Evolutionary conservation across 2,113 vertebrate genomes (phyloP), one percentile per base, ranked within the genome.

Genomic region (Sinocyclocheilus grahami): DNA sequence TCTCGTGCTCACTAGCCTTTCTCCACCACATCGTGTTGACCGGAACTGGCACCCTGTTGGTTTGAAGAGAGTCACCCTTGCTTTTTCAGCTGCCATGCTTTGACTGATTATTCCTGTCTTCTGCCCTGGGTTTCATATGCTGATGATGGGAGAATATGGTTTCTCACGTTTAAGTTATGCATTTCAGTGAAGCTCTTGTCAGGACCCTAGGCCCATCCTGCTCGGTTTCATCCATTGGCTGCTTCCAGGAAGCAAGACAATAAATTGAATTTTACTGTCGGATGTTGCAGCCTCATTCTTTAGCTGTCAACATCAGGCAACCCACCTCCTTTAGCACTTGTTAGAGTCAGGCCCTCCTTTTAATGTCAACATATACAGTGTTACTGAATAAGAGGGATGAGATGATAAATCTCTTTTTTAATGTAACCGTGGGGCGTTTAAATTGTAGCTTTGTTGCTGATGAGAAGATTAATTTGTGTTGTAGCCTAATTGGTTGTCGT

Each of bases 131-230:
- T 86, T 90, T 92, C 91, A 91, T 90, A 87, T 86, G 87, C 81
- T 88, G 89, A 93, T 94, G 93, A 94, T 94, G 90, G 93, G 72
- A 91, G 89, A 94, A 90, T 90, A 90, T 92, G 91, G 84, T 86
- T 42, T 83, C 88, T 90, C 77, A 60, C 82, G 18, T 88, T 88
- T 89, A 90, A 92, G 87, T 91, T 93, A 90, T 95, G 92, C 89
- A 94, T 95, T 94, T 94, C 91, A 95, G 92, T 93, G 92, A 92
- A 94, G 91, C 85, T 86, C 76, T 89, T 95, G 92, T 95, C 89
- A 93, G 90, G 88, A 91, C 79, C 48, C 42, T n/a, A 51, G 78
- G 71, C 87, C 87, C 83, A 90, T 51, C 81, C 85, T 91, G 89
- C 84, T 95, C 91, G 90, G 87, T 94, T 92, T 93, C 90, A 86